These are phyloP conservation scores for Hystrix brachyura DNA, from an alignment of 2,113 vertebrate species.

Conservation along the genomic window DNA sequence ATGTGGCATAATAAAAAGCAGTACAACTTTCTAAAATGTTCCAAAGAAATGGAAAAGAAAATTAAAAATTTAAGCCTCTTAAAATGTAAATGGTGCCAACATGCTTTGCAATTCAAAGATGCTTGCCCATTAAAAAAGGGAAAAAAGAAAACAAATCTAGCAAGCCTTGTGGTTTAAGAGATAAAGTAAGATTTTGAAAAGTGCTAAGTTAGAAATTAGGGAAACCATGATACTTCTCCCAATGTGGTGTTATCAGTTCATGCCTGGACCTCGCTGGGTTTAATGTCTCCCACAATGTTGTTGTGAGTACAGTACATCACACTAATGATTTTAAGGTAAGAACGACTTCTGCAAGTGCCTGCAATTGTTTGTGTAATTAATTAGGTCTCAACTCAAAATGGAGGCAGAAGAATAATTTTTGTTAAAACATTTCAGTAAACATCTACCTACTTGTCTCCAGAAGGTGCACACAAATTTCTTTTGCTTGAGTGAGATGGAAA, in stretches of 20 bases:
- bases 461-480: background rate
- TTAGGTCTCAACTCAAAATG: background rate
- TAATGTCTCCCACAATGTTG: background rate
- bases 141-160: background rate
- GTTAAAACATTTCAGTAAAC: background rate
- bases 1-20: slow-evolving; percentile 55
- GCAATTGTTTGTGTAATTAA: background rate
- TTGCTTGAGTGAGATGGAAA: background rate
- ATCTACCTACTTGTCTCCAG: background rate
- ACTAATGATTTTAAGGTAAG: background rate
- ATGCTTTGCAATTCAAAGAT: slow-evolving; percentile 44
- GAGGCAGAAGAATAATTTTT: background rate
- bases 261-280: rapidly evolving
- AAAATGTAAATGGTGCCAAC: slow-evolving; percentile 60
- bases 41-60: slow-evolving; percentile 66
- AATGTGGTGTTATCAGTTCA: rapidly evolving
- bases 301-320: background rate
- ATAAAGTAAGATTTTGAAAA: background rate
- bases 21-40: slow-evolving; percentile 37
- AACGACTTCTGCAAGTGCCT: background rate
- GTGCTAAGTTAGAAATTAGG: background rate
- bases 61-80: slow-evolving; percentile 79
- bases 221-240: background rate
- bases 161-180: background rate
- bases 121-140: background rate